These are phyloP conservation scores for Minunthozetes semirufus DNA, from an alignment of 2,888 invertebrate genomes.

Conservation along the genomic window DNA sequence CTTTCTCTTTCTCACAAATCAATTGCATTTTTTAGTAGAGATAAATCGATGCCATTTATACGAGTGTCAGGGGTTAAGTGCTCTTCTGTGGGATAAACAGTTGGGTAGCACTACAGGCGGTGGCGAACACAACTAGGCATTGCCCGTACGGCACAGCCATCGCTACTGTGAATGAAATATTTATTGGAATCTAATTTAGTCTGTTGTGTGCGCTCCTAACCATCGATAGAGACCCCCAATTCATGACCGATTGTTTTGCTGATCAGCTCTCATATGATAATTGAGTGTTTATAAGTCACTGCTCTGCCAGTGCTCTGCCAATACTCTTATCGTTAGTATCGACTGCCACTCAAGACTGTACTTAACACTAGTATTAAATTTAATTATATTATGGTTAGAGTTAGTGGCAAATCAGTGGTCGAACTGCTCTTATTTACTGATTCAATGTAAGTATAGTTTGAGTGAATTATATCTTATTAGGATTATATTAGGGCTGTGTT, in stretches of 20 bases:
- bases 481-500: no score
- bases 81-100: conserved; percentile 31
- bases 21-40: conserved; percentile 28
- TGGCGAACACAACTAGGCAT: neutral
- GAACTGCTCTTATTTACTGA: neutral
- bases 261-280: neutral
- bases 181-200: neutral
- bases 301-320: neutral
- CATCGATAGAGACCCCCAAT: neutral
- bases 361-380: conserved; percentile 14
- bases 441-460: conserved; percentile 2
- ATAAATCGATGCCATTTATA: conserved; percentile 7
- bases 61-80: conserved; percentile 29
- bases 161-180: conserved; percentile 17
- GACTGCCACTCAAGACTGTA: neutral
- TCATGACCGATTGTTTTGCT: neutral
- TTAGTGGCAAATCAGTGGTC: conserved; percentile 4
- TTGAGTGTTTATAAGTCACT: neutral
- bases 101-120: conserved; percentile 29
- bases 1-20: conserved; percentile 30
- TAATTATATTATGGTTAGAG: conserved; percentile 5
- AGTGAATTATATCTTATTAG: conserved; percentile 14
- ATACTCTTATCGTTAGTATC: neutral
- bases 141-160: neutral
- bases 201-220: neutral